Evolutionary conservation across 2,888 invertebrate species (phyloP), one percentile per base, ranked within the genome.

Genomic region (Phengaris alcon): DNA sequence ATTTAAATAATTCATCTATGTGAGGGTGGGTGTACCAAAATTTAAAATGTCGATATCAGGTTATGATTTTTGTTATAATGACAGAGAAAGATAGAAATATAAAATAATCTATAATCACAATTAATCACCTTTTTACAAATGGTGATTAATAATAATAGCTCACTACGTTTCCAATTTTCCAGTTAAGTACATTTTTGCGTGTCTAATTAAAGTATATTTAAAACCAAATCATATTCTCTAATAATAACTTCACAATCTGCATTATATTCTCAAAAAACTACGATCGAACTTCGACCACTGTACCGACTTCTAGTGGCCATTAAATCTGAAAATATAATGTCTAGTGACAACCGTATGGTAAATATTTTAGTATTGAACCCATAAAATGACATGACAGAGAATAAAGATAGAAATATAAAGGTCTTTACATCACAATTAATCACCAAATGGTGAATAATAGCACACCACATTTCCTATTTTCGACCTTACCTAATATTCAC

Each of bases 341-440:
- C 82, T 85, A 82, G 82, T 82, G 82, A 82, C 81, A 79, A 81
- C 80, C 80, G 80, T 82, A 85, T 85, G 84, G 84, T 70, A 84
- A 83, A 82, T 85, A 80, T 83, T 80, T 83, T 84, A 85, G 85
- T 88, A 85, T 85, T 84, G 82, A 83, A 82, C 82, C 85, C 86
- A 86, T 84, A 86, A 88, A 87, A 88, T 89, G 88, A 87, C 85
- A 85, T 85, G 86, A 84, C 86, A 78, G 79, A 79, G 84, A 86
- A 88, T 85, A 87, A 89, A 88, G 90, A 90, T 88, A 90, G 85
- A 89, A 87, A 88, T 89, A 89, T 89, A 89, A 89, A 90, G 88
- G 84, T 88, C 87, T 90, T 91, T 88, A 92, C 89, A 90, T 87
- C 87, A 87, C 82, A 89, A 93, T 93, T 93, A 91, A 93, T 93